Percentiles rank a stretch among this genome's conserved stretches.
These are phyloP conservation scores for Apoda limacodes DNA, from an alignment of 2,888 invertebrate genomes.

Conservation along the genomic window DNA sequence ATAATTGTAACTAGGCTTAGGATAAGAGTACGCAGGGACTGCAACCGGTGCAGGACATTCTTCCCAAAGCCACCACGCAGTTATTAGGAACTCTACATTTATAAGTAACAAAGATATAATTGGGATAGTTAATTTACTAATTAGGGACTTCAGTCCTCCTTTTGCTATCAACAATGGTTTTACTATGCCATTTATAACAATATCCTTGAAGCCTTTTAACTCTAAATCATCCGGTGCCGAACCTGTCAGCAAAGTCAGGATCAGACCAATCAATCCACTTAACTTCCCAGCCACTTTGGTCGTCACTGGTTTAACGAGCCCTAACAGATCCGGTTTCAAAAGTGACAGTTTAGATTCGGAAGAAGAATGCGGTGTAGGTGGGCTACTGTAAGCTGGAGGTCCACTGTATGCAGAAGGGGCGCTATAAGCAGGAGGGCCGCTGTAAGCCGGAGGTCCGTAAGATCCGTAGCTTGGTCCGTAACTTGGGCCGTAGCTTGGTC, in stretches of 20 bases:
- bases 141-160: slow-evolving; percentile 46
- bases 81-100: slow-evolving; percentile 50
- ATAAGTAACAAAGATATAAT: slow-evolving; percentile 46
- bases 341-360: slow-evolving; percentile 27
- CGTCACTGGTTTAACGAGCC: slow-evolving; percentile 36
- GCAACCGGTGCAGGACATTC: slow-evolving; percentile 36
- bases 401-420: too few species aligned
- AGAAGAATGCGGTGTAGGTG: too few species aligned
- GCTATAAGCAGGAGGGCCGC: too few species aligned
- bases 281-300: slow-evolving; percentile 40
- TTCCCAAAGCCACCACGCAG: slow-evolving; percentile 65
- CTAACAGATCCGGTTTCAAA: slow-evolving; percentile 28
- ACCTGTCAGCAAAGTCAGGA: slow-evolving; percentile 40
- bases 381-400: too few species aligned
- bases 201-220: slow-evolving; percentile 42
- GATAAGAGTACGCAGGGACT: slow-evolving; percentile 21
- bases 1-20: slow-evolving; percentile 29
- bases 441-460: too few species aligned
- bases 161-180: slow-evolving; percentile 45
- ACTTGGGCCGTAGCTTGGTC: too few species aligned
- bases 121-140: slow-evolving; percentile 54
- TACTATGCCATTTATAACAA: slow-evolving; percentile 46
- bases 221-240: slow-evolving; percentile 32
- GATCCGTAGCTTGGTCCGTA: too few species aligned
- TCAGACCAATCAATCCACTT: slow-evolving; percentile 40